Evolutionary conservation across 1,140 invertebrate genomes (phyloP), one percentile per base, ranked within the genome.

Genomic region (Brachionus sp.): DNA sequence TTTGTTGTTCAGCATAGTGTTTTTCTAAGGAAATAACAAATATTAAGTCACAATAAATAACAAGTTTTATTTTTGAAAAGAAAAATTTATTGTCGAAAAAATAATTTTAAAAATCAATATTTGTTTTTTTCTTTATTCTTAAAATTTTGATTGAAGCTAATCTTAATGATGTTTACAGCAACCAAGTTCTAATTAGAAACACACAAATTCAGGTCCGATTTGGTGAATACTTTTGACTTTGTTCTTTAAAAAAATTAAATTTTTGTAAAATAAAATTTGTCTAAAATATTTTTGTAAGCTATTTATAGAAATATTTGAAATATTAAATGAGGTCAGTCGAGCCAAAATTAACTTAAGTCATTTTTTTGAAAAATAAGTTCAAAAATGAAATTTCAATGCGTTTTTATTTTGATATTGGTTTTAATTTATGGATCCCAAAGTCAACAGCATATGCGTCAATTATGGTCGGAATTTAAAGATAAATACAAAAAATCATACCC

Each of bases 61-160:
- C 50, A 57, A 57, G 50, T 57, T 57, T 57, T 57, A 50, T 57
- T 57, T n/a, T 57, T 57, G 16, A 57, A 57, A 57, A 23, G 50
- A 57, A 57, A 57, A 5, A 19, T 57, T 57, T 57, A 57, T 57
- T 57, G 16, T 57, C 16, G 16, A 57, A 57, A 57, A n/a, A 57
- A 57, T 57, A 57, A 57, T 57, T 57, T 57, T 57, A 57, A 57
- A 57, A 57, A 57, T 57, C 50, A 57, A 57, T 57, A 57, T 57
- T 57, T 57, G 50, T 23, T 57, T 57, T 57, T 57, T 57, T 57
- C n/a, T 29, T 29, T 2, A 42, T 57, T 19, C 19, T 57, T 23
- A 57, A 53, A 53, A 57, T 57, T 57, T 57, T 57, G 16, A 57
- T 23, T 57, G 50, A 57, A 57, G 19, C 50, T 57, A 57, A 57